These are phyloP conservation scores for Teleogryllus oceanicus DNA, from an alignment of 2,888 invertebrate genomes.

Conservation along the genomic window DNA sequence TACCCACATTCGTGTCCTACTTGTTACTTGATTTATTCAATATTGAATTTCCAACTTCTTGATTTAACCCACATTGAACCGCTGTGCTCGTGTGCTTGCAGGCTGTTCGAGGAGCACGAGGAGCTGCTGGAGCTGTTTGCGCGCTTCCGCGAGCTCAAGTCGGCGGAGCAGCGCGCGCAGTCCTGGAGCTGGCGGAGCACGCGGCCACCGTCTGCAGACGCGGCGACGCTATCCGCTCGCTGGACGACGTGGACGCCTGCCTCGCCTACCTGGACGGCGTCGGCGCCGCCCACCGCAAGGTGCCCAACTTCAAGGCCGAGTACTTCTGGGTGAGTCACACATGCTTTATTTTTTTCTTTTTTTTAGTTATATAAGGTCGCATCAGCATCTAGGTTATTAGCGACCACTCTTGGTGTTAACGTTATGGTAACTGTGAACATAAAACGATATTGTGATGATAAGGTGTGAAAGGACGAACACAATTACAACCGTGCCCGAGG, in stretches of 20 bases:
- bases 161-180: slow-evolving; percentile 74
- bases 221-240: slow-evolving; percentile 82
- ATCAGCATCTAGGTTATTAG: too few species aligned
- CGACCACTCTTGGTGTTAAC: too few species aligned
- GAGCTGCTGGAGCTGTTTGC: slow-evolving; percentile 76
- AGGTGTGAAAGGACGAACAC: too few species aligned
- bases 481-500: too few species aligned
- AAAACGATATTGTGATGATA: too few species aligned
- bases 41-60: too few species aligned
- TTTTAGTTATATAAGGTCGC: too few species aligned
- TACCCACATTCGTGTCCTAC: slow-evolving; percentile 65
- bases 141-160: slow-evolving; percentile 73
- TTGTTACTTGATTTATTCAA: too few species aligned
- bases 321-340: slow-evolving; percentile 76
- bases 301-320: slow-evolving; percentile 80
- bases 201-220: slow-evolving; percentile 83
- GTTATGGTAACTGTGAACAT: too few species aligned
- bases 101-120: slow-evolving; percentile 81
- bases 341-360: too few species aligned
- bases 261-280: slow-evolving; percentile 77
- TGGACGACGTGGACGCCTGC: slow-evolving; percentile 82
- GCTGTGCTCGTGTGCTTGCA: slow-evolving; percentile 48
- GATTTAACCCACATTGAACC: too few species aligned
- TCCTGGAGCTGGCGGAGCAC: slow-evolving; percentile 83
- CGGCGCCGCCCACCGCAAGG: slow-evolving; percentile 76